These are phyloP conservation scores for Ia io DNA, from an alignment of 2,113 vertebrate genomes.

Conservation along the genomic window DNA sequence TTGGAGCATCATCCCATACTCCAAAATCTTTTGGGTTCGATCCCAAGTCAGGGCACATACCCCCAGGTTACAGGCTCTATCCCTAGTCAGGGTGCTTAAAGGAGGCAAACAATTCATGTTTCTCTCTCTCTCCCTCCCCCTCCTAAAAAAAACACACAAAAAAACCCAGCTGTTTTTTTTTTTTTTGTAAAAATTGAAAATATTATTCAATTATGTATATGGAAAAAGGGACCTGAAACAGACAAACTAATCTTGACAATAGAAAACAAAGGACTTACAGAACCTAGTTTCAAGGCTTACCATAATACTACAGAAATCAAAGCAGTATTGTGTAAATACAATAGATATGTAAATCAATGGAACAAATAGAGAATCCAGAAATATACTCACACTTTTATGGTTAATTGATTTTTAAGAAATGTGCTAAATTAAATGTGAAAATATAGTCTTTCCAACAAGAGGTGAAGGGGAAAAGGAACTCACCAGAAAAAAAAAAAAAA, in stretches of 20 bases:
- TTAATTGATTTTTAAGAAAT: background rate
- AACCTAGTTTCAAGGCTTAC: background rate
- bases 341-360: background rate
- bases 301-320: background rate
- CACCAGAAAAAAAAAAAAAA: background rate
- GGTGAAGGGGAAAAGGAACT: background rate
- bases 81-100: no score
- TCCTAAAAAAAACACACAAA: no score
- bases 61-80: no score
- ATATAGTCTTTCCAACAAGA: background rate
- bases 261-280: background rate
- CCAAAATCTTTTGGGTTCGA: no score
- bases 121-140: no score
- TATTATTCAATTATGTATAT: background rate
- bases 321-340: background rate
- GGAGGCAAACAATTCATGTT: no score
- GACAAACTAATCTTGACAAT: background rate
- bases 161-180: background rate
- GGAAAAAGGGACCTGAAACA: background rate
- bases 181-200: background rate
- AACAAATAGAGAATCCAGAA: background rate
- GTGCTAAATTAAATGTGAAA: background rate
- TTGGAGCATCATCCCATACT: no score
- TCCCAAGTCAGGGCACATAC: no score
- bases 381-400: background rate